Base-by-base conservation (phyloP, 1,140 invertebrate species). In the Macrosteles quadrilineatus region DNA sequence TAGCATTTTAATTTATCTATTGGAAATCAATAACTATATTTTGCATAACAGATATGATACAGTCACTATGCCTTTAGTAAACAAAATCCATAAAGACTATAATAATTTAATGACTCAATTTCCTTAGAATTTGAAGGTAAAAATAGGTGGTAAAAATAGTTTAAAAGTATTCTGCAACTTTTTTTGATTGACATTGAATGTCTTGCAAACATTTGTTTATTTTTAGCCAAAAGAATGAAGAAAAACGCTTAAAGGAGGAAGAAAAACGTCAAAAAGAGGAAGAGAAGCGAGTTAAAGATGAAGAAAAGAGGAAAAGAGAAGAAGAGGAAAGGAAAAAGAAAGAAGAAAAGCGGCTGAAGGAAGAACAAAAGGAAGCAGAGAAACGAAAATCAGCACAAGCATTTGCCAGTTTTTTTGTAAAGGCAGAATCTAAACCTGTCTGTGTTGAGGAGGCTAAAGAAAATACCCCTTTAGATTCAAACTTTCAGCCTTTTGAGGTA, bases 321-420 rank as follows among this genome's bases (percentile, higher is more conserved):
- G 86, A 87, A 73, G 86, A 87, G 77, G 85, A 89, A 74, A 88
- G 89, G 77, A 91, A 90, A 75, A 86, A 88, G 69, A 92, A 92
- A 76, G 86, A 86, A 0, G 88, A 89, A 78, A 90, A 91, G 75
- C 74, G 75, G n/a, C 75, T 77, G 21, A 82, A 81, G 74, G 74
- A 76, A 23, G 72, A 78, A 43, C 69, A 74, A 19, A 78, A 79
- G 71, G 67, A 72, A 73, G 66, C 36, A 23, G 81, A 84, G 31
- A 81, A 82, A 75, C 78, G 79, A 71, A 57, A 73, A 3, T 73
- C 72, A 72, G 71, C 73, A 68, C 74, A 79, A 50, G 53, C 36
- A 25, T 57, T 71, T 70, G 47, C 69, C 9, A 17, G 2, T 25
- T 75, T 72, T 0, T 57, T 62, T 50, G 69, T 25, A 31, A 72